These are phyloP conservation scores for Parasteatoda tepidariorum DNA, from an alignment of 1,140 invertebrate genomes.

Conservation along the genomic window DNA sequence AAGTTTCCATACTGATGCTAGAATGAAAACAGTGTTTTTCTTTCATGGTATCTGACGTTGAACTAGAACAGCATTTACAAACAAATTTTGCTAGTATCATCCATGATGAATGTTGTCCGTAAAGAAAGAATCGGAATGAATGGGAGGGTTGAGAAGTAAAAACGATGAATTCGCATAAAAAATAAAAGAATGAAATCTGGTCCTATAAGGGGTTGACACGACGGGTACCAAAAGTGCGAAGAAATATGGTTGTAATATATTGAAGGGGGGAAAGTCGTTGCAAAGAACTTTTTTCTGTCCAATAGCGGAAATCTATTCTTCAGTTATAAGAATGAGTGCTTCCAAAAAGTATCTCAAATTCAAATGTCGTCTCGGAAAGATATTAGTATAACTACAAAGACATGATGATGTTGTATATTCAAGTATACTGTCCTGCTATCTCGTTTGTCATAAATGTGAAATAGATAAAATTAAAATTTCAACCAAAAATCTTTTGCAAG, in stretches of 20 bases:
- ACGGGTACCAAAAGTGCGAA: conserved; percentile 38
- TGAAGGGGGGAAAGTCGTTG: conserved; percentile 57
- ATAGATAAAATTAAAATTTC: conserved; percentile 50
- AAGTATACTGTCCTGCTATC: conserved; percentile 19
- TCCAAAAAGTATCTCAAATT: conserved; percentile 56
- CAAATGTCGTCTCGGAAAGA: conserved; percentile 56
- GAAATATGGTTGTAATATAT: conserved; percentile 61
- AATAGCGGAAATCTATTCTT: conserved; percentile 58
- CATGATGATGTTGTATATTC: conserved; percentile 48
- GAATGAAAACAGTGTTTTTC: too few relatives aligned
- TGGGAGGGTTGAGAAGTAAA: conserved; percentile 25
- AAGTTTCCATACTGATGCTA: too few relatives aligned
- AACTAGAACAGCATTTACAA: conserved; percentile 49
- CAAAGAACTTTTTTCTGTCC: conserved; percentile 41
- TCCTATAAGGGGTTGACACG: conserved; percentile 54
- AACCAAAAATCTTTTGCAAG: background rate
- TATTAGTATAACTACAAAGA: conserved; percentile 56
- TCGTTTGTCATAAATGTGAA: conserved; percentile 38
- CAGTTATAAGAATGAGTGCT: conserved; percentile 51
- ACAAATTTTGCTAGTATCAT: conserved; percentile 52
- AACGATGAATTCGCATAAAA: conserved; percentile 52
- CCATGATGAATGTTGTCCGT: conserved; percentile 54
- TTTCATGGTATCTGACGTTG: conserved; percentile 33
- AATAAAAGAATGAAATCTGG: conserved; percentile 10
- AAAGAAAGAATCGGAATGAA: conserved; percentile 42